Evolutionary conservation across 1,140 invertebrate species (phyloP).

Genomic region (Neoseiulus cucumeris): DNA sequence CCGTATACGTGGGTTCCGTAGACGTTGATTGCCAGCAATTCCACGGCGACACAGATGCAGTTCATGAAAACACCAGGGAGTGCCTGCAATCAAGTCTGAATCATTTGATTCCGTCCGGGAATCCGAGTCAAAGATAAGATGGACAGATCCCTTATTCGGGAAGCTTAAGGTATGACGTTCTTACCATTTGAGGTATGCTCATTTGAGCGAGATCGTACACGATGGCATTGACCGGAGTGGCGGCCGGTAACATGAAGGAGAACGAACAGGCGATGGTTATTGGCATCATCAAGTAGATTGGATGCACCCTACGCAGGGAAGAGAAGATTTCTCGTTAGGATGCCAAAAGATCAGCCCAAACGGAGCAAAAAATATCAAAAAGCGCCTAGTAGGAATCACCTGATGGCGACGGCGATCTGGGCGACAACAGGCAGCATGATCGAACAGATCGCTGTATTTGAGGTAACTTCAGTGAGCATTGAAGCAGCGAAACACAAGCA

Average conservation of each 20-base stretch:
- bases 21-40: conserved; percentile 45
- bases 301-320: conserved; percentile 24
- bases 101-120: neutral
- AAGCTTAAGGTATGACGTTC: neutral
- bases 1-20: conserved; percentile 36
- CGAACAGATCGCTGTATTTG: conserved; percentile 31
- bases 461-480: conserved; percentile 30
- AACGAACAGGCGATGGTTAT: conserved; percentile 27
- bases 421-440: conserved; percentile 31
- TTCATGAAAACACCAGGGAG: conserved; percentile 56
- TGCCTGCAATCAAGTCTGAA: conserved; percentile 24
- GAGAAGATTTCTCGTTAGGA: too few relatives aligned
- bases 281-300: conserved; percentile 32
- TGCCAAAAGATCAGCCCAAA: too few relatives aligned
- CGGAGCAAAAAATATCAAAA: too few relatives aligned
- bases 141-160: too few relatives aligned
- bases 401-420: conserved; percentile 18
- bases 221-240: conserved; percentile 32
- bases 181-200: conserved; percentile 22
- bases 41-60: conserved; percentile 44
- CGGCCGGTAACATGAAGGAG: conserved; percentile 31
- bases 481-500: conserved; percentile 26
- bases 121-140: neutral
- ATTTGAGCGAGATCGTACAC: conserved; percentile 27
- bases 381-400: neutral